A percentile compares a stretch with the other conserved stretches of the same genome.
Conservation (phyloP, 2,113 vertebrate species). For the Oenanthe oenanthe region DNA sequence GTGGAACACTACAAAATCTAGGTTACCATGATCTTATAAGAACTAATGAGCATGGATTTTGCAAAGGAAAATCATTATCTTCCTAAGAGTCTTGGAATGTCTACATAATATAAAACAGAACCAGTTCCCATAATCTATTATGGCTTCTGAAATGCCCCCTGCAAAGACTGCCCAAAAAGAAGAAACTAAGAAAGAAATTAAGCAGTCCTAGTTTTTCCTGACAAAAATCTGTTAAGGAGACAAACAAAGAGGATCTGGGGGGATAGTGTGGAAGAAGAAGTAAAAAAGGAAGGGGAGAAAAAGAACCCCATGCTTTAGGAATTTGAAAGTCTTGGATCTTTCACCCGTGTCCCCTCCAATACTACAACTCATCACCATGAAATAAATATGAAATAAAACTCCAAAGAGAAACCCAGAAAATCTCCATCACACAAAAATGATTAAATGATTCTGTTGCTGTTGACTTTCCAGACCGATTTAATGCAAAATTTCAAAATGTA, state of each 20-base stretch:
- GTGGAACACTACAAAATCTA: background rate
- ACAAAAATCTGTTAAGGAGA: background rate
- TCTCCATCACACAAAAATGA: fast-evolving
- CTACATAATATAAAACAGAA: background rate
- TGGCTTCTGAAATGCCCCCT: background rate
- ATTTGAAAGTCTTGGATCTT: background rate
- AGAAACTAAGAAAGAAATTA: background rate
- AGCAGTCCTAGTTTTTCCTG: background rate
- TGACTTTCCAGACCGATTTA: background rate
- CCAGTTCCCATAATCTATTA: background rate
- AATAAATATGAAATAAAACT: background rate
- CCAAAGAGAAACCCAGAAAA: background rate
- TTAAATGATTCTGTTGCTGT: background rate
- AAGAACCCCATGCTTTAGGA: background rate
- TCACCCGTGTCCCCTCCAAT: fast-evolving
- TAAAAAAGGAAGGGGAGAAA: background rate
- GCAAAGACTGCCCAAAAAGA: background rate
- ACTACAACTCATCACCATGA: background rate
- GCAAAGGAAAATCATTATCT: background rate
- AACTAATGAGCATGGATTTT: background rate
- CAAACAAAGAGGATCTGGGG: background rate
- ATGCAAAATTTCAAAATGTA: background rate
- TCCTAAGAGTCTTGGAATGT: background rate
- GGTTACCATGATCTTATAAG: background rate
- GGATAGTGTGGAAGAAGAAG: fast-evolving